A percentile compares a stretch with the other conserved stretches of the same genome.
These are phyloP conservation scores for Hypotaenidia philippensis DNA, from an alignment of 2,797 vertebrate genomes.

Conservation along the genomic window DNA sequence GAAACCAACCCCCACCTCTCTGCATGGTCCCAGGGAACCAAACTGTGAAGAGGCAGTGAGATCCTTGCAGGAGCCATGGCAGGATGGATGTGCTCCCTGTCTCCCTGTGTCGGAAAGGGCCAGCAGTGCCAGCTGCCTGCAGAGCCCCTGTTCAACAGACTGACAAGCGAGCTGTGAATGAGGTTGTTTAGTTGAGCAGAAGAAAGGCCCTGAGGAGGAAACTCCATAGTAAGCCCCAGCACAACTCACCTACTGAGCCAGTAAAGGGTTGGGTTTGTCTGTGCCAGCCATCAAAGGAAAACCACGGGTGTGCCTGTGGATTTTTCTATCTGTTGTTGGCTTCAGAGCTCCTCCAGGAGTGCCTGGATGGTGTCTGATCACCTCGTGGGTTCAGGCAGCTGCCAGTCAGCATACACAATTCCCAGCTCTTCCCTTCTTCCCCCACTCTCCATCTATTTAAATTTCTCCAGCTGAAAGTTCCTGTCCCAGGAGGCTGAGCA, in stretches of 20 bases:
- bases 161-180: no score
- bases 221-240: background rate
- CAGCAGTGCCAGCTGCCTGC: background rate
- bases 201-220: no score
- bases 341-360: background rate
- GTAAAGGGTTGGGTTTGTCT: background rate
- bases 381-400: background rate
- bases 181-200: no score
- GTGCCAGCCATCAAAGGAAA: background rate
- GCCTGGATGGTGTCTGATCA: background rate
- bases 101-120: background rate
- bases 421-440: background rate
- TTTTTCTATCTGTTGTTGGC: background rate
- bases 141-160: background rate
- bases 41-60: background rate
- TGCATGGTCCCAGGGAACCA: background rate
- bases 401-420: background rate
- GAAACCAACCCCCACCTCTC: no score
- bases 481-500: background rate
- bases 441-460: background rate
- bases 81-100: background rate
- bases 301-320: fast-evolving
- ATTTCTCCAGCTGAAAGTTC: background rate
- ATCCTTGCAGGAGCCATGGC: background rate
- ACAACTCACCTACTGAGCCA: background rate